Evolutionary conservation across 2,113 vertebrate species (phyloP), one percentile per base, ranked within the genome.

Genomic region (Eubucco bourcierii): DNA sequence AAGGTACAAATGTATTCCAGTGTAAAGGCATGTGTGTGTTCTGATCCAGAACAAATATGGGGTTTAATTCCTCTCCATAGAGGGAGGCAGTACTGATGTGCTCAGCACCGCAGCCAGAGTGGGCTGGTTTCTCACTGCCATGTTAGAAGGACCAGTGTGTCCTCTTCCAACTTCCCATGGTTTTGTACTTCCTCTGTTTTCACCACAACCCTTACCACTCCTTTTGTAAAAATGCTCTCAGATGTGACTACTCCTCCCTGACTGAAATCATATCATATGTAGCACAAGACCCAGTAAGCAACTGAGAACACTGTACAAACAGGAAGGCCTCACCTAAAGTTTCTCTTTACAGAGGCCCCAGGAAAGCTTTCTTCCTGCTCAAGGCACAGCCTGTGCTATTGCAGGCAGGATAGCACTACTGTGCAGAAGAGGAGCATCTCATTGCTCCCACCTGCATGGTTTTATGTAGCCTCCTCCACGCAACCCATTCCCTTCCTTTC

Each of bases 391-490:
- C 52, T 28, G 14, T 24, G 46, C 7, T 55, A 21, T 80, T 39
- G 15, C 66, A 68, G 66, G n/a, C 20, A 21, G 67, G 27, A 23
- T 20, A 80, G 31, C 1, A 2, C 44, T 81, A 61, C 24, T 1
- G 1, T 56, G 47, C 23, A 4, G 4, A n/a, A 50, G 41, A 59
- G 65, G 19, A 90, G 4, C 7, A 24, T 18, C 63, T 53, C 53
- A 6, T 28, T 34, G 24, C 27, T 88, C 16, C 85, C 34, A 4
- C 15, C 47, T 59, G 4, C 44, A 46, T 29, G 4, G 29, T 0
- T 0, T 65, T 66, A 23, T 0, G 0, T 21, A 50, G 41, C 34
- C 20, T 31, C 13, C 14, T 58, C 20, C 55, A 12, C 39, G 11
- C n/a, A 59, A 4, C 41, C 41, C 28, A 14, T 34, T 78, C 66